Base-by-base conservation (phyloP, 2,797 vertebrate species). In the Malurus leucopterus region DNA sequence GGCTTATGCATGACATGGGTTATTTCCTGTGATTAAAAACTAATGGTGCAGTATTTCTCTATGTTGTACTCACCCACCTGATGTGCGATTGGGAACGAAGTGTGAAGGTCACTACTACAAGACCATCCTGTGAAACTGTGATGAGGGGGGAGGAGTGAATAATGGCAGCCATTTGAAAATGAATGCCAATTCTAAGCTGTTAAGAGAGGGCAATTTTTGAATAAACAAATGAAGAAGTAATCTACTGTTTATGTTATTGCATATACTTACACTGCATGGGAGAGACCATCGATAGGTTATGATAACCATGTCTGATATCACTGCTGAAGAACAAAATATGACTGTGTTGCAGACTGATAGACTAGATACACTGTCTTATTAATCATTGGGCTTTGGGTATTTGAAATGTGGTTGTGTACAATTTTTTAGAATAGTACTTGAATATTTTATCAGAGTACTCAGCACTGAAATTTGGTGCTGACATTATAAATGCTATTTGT, bases 1-100 rank as follows among this genome's bases (percentile, higher is more conserved):
- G 24, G 14, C 74, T 67, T 86, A 43, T 81, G 24, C 23, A 24
- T 34, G 50, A 32, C 15, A n/a, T n/a, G 34, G 29, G 9, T 78
- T 90, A 86, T 88, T 88, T 86, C 41, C 26, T 51, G 8, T 89
- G 50, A 68, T 74, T 67, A n/a, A 71, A 92, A 89, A 49, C n/a
- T 86, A 68, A 68, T n/a, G 49, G 26, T 46, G 34, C 67, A 44
- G 15, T 67, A n/a, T 58, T 81, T 81, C n/a, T 53, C 3, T 57
- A 1, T 78, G n/a, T 44, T 55, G 21, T 68, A 29, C 26, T 81
- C 14, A 8, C 15, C 29, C 11, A 4, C 11, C 23, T 71, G 70
- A 23, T 49, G 21, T 50, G 54, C 46, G 47, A 50, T 18, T 53
- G 36, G 40, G 40, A 83, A 7, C 29, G 10, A 58, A 51, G 29